Percentiles rank a stretch among this genome's conserved stretches.
These are phyloP conservation scores for Drosophila macrothrix DNA, from an alignment of 2,888 invertebrate genomes.

Conservation along the genomic window DNA sequence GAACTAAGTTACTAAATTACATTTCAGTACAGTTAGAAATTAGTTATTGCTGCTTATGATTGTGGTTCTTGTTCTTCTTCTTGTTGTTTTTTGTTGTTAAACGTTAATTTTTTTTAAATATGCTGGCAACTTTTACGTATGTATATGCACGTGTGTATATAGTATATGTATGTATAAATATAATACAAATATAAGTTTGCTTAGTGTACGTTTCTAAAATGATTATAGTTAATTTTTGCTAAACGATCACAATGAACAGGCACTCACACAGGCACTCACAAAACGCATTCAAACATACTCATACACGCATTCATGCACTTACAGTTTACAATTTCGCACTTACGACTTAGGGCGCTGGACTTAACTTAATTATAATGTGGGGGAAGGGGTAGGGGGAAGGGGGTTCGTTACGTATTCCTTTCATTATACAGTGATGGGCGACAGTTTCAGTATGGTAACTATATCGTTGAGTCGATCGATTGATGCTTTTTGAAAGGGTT, in stretches of 20 bases:
- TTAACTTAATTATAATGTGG: constrained; percentile 59
- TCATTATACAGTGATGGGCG: constrained; percentile 24
- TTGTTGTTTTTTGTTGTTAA: constrained; percentile 19
- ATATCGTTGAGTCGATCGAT: not conserved
- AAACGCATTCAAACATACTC: constrained; percentile 35
- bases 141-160: constrained; percentile 1
- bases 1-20: constrained; percentile 56
- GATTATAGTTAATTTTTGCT: constrained; percentile 79
- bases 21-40: constrained; percentile 61
- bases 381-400: constrained; percentile 10
- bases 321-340: constrained; percentile 65
- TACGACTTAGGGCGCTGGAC: constrained; percentile 53
- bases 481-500: constrained; percentile 12
- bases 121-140: constrained; percentile 52
- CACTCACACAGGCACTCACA: constrained; percentile 48
- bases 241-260: constrained; percentile 75
- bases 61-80: not conserved
- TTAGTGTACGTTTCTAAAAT: constrained; percentile 68
- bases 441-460: constrained; percentile 5
- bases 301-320: constrained; percentile 49
- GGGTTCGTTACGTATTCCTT: constrained; percentile 51
- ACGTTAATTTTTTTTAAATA: constrained; percentile 47
- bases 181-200: constrained; percentile 57
- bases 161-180: constrained; percentile 48
- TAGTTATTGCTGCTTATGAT: constrained; percentile 57